Conservation (phyloP, 2,113 vertebrate species). For the Poeciliopsis occidentalis region DNA sequence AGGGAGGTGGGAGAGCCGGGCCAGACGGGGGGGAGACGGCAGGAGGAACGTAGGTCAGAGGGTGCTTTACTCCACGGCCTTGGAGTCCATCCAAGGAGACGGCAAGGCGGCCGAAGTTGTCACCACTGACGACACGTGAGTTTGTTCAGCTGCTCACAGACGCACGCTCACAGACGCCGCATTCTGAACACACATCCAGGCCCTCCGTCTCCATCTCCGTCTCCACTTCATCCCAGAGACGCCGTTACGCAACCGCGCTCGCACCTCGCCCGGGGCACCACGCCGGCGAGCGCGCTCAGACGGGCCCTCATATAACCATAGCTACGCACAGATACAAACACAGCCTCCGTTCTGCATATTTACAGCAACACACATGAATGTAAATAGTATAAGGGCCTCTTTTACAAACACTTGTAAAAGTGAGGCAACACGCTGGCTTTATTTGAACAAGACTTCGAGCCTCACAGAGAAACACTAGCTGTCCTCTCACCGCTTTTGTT, state of each 20-base stretch:
- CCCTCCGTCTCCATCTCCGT: constrained; percentile 27
- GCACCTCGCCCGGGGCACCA: constrained; percentile 18
- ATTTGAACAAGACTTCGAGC: constrained; percentile 31
- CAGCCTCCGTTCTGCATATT: constrained; percentile 31
- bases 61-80: constrained; percentile 96
- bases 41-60: constrained; percentile 89
- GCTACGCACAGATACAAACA: constrained; percentile 66
- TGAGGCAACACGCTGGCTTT: background rate
- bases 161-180: constrained; percentile 12
- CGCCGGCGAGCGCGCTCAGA: background rate
- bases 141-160: constrained; percentile 48
- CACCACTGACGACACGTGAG: constrained; percentile 91
- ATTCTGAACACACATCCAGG: constrained; percentile 51
- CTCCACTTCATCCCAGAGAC: constrained; percentile 25
- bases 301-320: constrained; percentile 54
- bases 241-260: constrained; percentile 41
- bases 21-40: constrained; percentile 81
- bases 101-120: constrained; percentile 88
- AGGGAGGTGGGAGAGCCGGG: constrained; percentile 86
- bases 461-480: constrained; percentile 9
- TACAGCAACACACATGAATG: constrained; percentile 34
- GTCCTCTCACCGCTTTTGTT: constrained; percentile 25
- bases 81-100: constrained; percentile 98
- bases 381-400: constrained; percentile 38
- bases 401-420: constrained; percentile 53